Evolutionary conservation across 2,888 invertebrate species (phyloP), one percentile per base, ranked within the genome.

Genomic region (Diaphora mendica): DNA sequence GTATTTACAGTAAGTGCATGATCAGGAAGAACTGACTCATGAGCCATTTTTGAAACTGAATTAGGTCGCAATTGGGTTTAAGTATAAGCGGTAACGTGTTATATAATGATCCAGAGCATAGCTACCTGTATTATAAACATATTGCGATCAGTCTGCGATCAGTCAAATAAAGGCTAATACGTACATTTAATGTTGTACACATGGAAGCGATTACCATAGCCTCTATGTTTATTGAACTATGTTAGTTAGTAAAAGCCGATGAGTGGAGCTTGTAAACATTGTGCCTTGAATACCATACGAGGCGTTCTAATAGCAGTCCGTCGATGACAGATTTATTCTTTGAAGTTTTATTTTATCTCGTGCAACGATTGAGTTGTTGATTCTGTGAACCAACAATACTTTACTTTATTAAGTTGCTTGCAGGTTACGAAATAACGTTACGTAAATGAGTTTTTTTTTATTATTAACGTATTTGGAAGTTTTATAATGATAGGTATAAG

Each of bases 181-280:
- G 76, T 77, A 73, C 66, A 81, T 80, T 77, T 83, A 76, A 80
- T 85, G 80, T 79, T 79, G 84, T 82, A 87, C 84, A 82, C 80
- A 86, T 80, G 65, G 71, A 48, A 70, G 44, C 79, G 78, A 86
- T 84, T 86, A 81, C 86, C 83, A 83, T 86, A 86, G 64, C 26
- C 33, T 44, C 5, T 84, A 84, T 91, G 90, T 94, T 92, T 92
- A 91, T 91, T 87, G 85, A 88, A 87, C 82, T 88, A 88, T 84
- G 87, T 90, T 90, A 92, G 90, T 90, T 87, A 48, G 48, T 87
- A 88, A 85, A 87, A 86, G 84, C 81, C 90, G 92, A 90, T 92
- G 94, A 94, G 87, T 86, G 89, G 89, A 90, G 89, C 90, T 88
- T 90, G 90, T 94, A 94, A 94, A 94, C 88, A 89, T 84, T 87